Conservation (phyloP, 2,113 vertebrate species). For the Naja naja region DNA sequence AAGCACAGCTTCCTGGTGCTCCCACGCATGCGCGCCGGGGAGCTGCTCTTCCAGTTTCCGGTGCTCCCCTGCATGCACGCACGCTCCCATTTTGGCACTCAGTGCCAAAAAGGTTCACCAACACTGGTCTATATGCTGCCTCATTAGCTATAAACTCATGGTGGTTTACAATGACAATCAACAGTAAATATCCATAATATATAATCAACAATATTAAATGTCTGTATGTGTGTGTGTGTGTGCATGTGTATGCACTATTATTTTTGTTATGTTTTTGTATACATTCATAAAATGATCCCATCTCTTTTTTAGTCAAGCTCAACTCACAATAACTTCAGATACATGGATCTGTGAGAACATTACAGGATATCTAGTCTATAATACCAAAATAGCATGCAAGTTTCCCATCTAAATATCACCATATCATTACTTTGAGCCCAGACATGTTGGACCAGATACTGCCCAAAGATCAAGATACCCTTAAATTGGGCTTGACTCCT, state of each 20-base stretch:
- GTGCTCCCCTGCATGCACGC: too few species aligned
- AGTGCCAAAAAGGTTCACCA: too few species aligned
- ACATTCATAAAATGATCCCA: neutral
- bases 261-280: neutral
- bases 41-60: too few species aligned
- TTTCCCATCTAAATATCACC: neutral
- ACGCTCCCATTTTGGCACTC: too few species aligned
- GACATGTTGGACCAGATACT: neutral
- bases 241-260: neutral
- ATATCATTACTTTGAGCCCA: neutral
- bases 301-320: neutral
- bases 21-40: too few species aligned
- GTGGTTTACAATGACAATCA: neutral
- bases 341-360: neutral
- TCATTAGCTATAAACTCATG: neutral
- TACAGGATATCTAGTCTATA: neutral
- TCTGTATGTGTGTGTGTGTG: too few species aligned
- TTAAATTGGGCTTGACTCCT: neutral
- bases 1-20: too few species aligned
- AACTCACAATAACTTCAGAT: neutral
- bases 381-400: neutral
- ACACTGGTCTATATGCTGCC: neutral
- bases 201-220: neutral
- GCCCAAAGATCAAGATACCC: neutral
- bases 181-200: neutral